These are phyloP conservation scores for Alligator sinensis DNA, from an alignment of 2,113 vertebrate genomes.

Conservation along the genomic window DNA sequence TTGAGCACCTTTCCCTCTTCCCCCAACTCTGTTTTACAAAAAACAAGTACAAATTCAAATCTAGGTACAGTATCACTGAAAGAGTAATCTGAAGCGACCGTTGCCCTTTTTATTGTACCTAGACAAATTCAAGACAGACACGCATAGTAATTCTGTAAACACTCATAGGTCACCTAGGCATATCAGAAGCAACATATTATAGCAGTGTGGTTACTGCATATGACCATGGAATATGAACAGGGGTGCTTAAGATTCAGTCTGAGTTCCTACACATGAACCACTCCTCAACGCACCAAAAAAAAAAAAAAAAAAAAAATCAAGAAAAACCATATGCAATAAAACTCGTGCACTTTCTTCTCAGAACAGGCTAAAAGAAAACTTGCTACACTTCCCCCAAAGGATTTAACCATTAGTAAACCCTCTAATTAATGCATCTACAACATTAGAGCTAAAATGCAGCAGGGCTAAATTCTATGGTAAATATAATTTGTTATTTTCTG, in stretches of 20 bases:
- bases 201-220: neutral
- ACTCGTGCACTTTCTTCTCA: neutral
- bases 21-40: too few species aligned
- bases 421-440: neutral
- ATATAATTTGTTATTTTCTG: constrained; percentile 5
- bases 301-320: neutral
- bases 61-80: neutral
- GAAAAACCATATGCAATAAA: neutral
- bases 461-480: neutral
- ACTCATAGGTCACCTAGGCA: fast-evolving
- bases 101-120: fast-evolving
- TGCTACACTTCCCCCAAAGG: neutral
- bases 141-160: fast-evolving
- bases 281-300: neutral
- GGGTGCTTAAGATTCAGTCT: neutral
- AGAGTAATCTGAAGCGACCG: neutral
- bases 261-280: neutral
- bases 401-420: neutral
- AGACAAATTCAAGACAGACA: neutral
- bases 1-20: too few species aligned
- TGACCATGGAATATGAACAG: neutral
- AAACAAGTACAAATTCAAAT: neutral
- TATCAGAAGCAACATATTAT: neutral
- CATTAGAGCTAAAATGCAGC: neutral
- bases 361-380: neutral